Evolutionary conservation across 1,140 invertebrate species (phyloP).

Genomic region (Drosophila nigrodunni): DNA sequence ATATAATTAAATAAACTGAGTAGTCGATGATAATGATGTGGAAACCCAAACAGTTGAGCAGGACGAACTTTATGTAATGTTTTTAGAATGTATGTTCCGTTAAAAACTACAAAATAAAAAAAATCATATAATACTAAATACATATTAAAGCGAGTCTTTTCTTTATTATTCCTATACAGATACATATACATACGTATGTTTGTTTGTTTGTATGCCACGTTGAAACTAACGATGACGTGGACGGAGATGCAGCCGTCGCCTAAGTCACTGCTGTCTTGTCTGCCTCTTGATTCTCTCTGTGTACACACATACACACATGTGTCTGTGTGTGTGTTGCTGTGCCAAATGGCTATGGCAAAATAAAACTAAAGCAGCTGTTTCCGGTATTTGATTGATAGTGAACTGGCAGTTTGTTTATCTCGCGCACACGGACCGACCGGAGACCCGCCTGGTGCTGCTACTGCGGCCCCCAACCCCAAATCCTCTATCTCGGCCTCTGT

Average conservation of each 20-base stretch:
- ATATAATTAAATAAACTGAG: slow-evolving; percentile 78
- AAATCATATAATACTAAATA: slow-evolving; percentile 82
- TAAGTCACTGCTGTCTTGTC: slow-evolving; percentile 43
- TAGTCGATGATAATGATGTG: slow-evolving; percentile 39
- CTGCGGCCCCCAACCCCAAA: slow-evolving; percentile 7
- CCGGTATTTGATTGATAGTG: slow-evolving; percentile 85
- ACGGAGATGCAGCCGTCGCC: slow-evolving; percentile 42
- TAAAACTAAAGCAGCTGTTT: slow-evolving; percentile 85
- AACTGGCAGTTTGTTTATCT: slow-evolving; percentile 85
- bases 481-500: slow-evolving; percentile 13
- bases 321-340: slow-evolving; percentile 59
- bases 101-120: slow-evolving; percentile 83
- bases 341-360: slow-evolving; percentile 82
- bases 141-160: slow-evolving; percentile 33
- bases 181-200: background rate
- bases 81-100: slow-evolving; percentile 83
- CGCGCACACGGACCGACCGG: slow-evolving; percentile 61
- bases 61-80: slow-evolving; percentile 79
- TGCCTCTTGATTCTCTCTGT: slow-evolving; percentile 19
- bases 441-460: slow-evolving; percentile 43
- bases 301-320: background rate
- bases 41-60: slow-evolving; percentile 23
- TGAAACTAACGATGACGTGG: slow-evolving; percentile 50
- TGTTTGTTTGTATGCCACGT: slow-evolving; percentile 24
- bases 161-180: slow-evolving; percentile 12